phyloP scores from a whole-genome alignment of 2,888 invertebrate species.

The Vannuccia rotundouncinata region DNA sequence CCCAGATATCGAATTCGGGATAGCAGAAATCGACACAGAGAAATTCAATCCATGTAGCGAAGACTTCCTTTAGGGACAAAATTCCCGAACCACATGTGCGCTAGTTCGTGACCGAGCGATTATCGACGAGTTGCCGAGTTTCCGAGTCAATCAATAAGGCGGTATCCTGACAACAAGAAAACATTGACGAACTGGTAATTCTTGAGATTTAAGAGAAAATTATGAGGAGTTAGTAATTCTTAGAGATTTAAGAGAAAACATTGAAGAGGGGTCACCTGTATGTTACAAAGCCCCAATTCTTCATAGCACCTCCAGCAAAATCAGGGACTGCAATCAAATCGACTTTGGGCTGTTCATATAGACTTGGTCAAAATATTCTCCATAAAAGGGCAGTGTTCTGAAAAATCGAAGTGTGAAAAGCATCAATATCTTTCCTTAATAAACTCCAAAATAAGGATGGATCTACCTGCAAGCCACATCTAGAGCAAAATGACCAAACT shows the following conservation, averaged over 20 bases:
- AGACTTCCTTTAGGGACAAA: conserved; percentile 40
- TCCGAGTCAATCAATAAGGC: conserved; percentile 32
- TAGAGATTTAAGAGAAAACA: not conserved
- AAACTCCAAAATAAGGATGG: too few species aligned
- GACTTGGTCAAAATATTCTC: not conserved
- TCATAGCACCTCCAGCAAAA: conserved; percentile 37
- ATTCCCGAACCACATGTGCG: conserved; percentile 40
- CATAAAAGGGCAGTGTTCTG: not conserved
- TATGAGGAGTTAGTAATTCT: not conserved
- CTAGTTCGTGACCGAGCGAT: conserved; percentile 33
- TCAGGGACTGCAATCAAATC: conserved; percentile 36
- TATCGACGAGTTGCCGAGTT: conserved; percentile 8
- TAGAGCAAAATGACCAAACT: too few species aligned
- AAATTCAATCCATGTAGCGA: conserved; percentile 38
- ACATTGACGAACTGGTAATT: too few species aligned
- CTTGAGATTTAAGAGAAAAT: too few species aligned
- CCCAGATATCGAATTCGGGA: conserved; percentile 39
- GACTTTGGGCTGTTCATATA: conserved; percentile 42
- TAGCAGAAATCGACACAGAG: conserved; percentile 36
- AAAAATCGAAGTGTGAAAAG: too few species aligned
- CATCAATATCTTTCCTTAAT: too few species aligned
- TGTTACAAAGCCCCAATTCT: conserved; percentile 36
- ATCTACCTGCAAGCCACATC: conserved; percentile 4
- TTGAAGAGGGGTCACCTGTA: not conserved
- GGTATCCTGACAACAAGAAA: conserved; percentile 22